Percentiles rank a stretch among this genome's conserved stretches.
These are phyloP conservation scores for Atta colombica DNA, from an alignment of 1,140 invertebrate species.

Conservation along the genomic window DNA sequence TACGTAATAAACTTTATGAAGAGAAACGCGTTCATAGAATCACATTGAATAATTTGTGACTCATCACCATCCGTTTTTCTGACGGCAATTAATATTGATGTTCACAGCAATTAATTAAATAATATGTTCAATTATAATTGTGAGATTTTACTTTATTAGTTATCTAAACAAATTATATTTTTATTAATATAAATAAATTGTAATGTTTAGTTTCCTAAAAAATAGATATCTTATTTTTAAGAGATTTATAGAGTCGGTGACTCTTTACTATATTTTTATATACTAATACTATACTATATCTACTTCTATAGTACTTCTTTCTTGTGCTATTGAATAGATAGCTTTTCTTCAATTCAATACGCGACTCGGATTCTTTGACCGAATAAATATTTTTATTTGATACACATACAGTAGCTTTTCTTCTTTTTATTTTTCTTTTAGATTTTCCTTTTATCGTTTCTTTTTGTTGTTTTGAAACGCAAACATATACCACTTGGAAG, in stretches of 20 bases:
- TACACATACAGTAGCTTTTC: not conserved
- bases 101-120: not conserved
- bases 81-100: conserved; percentile 12
- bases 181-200: no score
- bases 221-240: no score
- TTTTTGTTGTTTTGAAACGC: conserved; percentile 12
- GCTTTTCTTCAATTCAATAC: conserved; percentile 34
- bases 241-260: no score
- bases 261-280: no score
- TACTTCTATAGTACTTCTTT: not conserved
- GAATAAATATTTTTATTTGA: conserved; percentile 29
- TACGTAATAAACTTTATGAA: conserved; percentile 33
- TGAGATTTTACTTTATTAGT: not conserved
- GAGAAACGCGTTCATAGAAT: not conserved
- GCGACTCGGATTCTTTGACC: not conserved
- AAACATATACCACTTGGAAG: not conserved
- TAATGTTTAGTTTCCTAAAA: no score
- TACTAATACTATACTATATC: not conserved
- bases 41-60: not conserved
- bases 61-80: not conserved
- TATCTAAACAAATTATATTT: no score
- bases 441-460: conserved; percentile 32
- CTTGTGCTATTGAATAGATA: not conserved
- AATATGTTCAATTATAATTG: not conserved
- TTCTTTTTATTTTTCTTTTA: not conserved